phyloP scores from a whole-genome alignment of 53 echinoderm and acorn worm species.

The Pentamera pediparva region DNA sequence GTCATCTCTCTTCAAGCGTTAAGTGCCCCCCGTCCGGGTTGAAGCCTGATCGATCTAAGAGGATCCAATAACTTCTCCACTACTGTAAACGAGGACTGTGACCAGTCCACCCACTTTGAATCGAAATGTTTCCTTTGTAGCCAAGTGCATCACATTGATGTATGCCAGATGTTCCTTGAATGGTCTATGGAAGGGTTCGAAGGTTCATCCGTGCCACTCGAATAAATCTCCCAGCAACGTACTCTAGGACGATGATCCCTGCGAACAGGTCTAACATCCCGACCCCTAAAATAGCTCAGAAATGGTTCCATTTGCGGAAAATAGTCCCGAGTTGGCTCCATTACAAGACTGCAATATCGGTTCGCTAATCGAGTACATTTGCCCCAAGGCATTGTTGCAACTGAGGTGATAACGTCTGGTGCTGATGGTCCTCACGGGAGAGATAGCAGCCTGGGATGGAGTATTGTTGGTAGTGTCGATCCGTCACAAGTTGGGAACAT shows the following conservation, averaged over 20 bases:
- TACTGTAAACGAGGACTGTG: not conserved
- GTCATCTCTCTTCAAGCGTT: slow-evolving; percentile 18
- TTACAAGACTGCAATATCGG: slow-evolving; percentile 41
- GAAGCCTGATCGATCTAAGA: not conserved
- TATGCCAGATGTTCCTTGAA: not conserved
- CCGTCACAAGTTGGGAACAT: no score
- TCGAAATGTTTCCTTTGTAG: not conserved
- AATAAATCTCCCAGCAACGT: not conserved
- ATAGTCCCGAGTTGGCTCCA: not conserved
- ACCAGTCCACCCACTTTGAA: not conserved
- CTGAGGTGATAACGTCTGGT: no score
- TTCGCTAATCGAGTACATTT: no score
- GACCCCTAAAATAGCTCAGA: not conserved
- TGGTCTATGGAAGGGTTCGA: not conserved
- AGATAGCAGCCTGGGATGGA: no score
- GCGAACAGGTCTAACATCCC: not conserved
- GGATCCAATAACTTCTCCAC: not conserved
- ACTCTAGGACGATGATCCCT: not conserved
- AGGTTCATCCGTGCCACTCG: not conserved
- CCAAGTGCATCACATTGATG: not conserved
- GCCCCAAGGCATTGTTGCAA: no score
- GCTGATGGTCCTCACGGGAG: no score
- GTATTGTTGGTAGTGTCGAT: no score
- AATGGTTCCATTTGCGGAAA: not conserved
- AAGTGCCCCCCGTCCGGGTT: not conserved